phyloP scores from a whole-genome alignment of 35 echinoderm and acorn worm species.

The Hemicentrotus pulcherrimus region DNA sequence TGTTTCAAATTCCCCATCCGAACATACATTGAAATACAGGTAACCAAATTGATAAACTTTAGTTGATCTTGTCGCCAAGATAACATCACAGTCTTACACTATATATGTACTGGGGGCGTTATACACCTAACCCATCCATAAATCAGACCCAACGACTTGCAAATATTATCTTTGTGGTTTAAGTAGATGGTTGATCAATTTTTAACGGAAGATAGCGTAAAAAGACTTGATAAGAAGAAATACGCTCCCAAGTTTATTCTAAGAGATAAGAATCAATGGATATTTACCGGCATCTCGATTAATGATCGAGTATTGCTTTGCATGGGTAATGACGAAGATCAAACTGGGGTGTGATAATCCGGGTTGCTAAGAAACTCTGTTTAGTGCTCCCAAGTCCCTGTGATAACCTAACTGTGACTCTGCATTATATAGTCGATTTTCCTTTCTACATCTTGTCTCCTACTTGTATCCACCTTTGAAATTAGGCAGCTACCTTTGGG shows the following conservation, averaged over 20 bases:
- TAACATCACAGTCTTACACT: background rate
- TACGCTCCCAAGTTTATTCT: background rate
- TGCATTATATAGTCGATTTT: background rate
- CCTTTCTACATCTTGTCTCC: background rate
- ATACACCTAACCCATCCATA: background rate
- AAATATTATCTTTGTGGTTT: background rate
- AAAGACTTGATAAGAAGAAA: background rate
- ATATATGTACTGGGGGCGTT: background rate
- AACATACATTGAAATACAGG: background rate
- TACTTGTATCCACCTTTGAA: too few relatives aligned
- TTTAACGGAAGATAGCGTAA: background rate
- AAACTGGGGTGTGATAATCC: background rate
- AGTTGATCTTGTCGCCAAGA: background rate
- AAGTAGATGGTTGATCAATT: background rate
- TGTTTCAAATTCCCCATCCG: too few relatives aligned
- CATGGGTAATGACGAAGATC: background rate
- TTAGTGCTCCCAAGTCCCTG: too few relatives aligned
- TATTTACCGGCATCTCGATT: background rate
- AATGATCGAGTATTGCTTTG: background rate
- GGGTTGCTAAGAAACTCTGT: background rate
- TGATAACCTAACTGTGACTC: background rate
- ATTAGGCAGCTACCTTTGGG: too few relatives aligned
- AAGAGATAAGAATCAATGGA: background rate
- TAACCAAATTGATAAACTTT: background rate
- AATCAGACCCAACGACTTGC: background rate